phyloP scores from a whole-genome alignment of 2,888 invertebrate species.

The Fabriciana adippe region DNA sequence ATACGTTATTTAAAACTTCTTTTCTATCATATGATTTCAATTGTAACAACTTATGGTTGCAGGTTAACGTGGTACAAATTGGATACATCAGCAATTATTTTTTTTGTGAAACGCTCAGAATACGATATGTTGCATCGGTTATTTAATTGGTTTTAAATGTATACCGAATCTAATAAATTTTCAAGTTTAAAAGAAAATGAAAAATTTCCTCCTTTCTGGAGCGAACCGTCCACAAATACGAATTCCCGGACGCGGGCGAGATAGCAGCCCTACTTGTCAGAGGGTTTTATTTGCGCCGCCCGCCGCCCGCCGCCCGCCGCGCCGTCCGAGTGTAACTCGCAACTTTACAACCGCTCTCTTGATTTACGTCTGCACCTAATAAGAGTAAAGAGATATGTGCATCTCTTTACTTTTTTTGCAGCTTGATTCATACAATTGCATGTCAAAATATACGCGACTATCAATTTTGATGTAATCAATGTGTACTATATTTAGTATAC shows the following conservation, averaged over 20 bases:
- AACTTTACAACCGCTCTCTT: slow-evolving; percentile 43
- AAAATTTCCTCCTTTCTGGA: no score
- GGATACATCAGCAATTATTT: no score
- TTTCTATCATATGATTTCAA: no score
- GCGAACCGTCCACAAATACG: no score
- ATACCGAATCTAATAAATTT: no score
- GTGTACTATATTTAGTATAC: slow-evolving; percentile 1
- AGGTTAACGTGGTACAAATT: no score
- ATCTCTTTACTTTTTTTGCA: slow-evolving; percentile 8
- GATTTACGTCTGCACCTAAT: slow-evolving; percentile 43
- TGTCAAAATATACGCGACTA: slow-evolving; percentile 3
- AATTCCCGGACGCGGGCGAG: not conserved
- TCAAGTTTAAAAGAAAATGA: no score
- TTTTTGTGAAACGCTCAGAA: no score
- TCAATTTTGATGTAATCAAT: slow-evolving; percentile 8
- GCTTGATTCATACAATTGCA: slow-evolving; percentile 10
- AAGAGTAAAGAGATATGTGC: slow-evolving; percentile 28
- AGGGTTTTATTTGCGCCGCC: slow-evolving; percentile 39
- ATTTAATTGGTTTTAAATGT: no score
- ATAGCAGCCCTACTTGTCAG: slow-evolving; percentile 19
- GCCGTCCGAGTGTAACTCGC: slow-evolving; percentile 40
- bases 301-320: no score
- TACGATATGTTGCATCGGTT: no score
- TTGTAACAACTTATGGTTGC: no score
- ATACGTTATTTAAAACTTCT: not conserved